phyloP scores from a whole-genome alignment of 64 coral and sea anemone genomes.

The Stichodactyla helianthus region DNA sequence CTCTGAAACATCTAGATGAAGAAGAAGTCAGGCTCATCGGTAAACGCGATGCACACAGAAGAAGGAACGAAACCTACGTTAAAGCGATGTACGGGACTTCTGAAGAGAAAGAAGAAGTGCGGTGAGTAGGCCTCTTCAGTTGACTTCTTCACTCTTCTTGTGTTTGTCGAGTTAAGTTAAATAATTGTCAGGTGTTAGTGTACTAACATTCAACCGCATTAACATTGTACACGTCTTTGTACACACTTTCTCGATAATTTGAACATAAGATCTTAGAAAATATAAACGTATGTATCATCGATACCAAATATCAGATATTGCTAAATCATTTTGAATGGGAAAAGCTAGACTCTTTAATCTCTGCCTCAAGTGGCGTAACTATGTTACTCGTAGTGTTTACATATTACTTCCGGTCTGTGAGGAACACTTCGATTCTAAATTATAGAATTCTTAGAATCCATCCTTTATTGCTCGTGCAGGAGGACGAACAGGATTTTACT shows the following conservation, averaged over 20 bases:
- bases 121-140: slow-evolving; percentile 20
- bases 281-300: background rate
- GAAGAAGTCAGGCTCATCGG: slow-evolving; percentile 49
- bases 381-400: background rate
- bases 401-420: background rate
- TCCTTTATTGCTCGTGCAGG: slow-evolving; percentile 15
- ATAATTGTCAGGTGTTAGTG: slow-evolving; percentile 4
- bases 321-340: background rate
- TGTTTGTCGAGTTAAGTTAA: background rate
- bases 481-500: slow-evolving; percentile 40
- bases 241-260: background rate
- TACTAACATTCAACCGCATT: background rate
- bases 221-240: background rate
- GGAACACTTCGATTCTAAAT: background rate
- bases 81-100: slow-evolving; percentile 74
- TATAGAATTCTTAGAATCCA: background rate
- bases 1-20: slow-evolving; percentile 39
- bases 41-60: slow-evolving; percentile 57
- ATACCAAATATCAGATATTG: background rate
- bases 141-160: slow-evolving; percentile 6
- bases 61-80: slow-evolving; percentile 53
- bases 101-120: slow-evolving; percentile 73
- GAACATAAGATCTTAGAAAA: background rate
- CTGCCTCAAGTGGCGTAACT: background rate
- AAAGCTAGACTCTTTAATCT: background rate